Conservation (phyloP, 2,797 vertebrate genomes). For the Geotrypetes seraphini region DNA sequence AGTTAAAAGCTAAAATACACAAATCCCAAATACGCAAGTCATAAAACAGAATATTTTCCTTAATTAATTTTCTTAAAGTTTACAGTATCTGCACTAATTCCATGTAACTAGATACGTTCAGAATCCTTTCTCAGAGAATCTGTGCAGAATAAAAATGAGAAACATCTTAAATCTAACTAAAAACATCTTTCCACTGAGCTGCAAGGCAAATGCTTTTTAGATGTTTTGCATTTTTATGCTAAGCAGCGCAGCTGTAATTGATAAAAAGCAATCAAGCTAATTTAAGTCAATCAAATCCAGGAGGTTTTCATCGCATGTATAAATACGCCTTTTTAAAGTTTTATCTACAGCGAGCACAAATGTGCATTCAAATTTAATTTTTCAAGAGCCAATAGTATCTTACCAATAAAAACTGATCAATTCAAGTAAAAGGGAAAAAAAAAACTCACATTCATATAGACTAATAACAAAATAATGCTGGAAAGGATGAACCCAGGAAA, state of each 20-base stretch:
- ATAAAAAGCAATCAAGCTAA: constrained; percentile 70
- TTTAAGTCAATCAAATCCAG: constrained; percentile 66
- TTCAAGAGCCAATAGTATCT: too few relatives aligned
- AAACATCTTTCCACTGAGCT: constrained; percentile 60
- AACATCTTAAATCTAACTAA: constrained; percentile 62
- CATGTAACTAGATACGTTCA: constrained; percentile 58
- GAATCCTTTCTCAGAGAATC: constrained; percentile 54
- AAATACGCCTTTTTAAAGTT: constrained; percentile 47
- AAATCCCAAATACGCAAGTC: constrained; percentile 48
- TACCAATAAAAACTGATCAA: too few relatives aligned
- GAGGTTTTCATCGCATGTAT: constrained; percentile 60
- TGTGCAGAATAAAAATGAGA: constrained; percentile 59
- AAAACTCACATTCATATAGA: too few relatives aligned
- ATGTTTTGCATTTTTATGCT: constrained; percentile 68
- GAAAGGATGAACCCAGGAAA: too few relatives aligned
- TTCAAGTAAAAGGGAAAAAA: too few relatives aligned
- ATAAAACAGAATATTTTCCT: constrained; percentile 54
- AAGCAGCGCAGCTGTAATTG: constrained; percentile 59
- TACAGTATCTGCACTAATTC: constrained; percentile 65
- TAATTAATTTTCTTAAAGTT: constrained; percentile 65
- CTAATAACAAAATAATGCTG: too few relatives aligned
- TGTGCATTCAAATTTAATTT: constrained; percentile 1
- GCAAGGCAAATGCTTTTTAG: constrained; percentile 62
- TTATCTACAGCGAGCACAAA: constrained; percentile 31
- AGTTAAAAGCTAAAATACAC: constrained; percentile 42